Evolutionary conservation across 37 sponge, comb jelly and placozoan species (phyloP), one percentile per base, ranked within the genome.

Genomic region (Theonella swinhoei): DNA sequence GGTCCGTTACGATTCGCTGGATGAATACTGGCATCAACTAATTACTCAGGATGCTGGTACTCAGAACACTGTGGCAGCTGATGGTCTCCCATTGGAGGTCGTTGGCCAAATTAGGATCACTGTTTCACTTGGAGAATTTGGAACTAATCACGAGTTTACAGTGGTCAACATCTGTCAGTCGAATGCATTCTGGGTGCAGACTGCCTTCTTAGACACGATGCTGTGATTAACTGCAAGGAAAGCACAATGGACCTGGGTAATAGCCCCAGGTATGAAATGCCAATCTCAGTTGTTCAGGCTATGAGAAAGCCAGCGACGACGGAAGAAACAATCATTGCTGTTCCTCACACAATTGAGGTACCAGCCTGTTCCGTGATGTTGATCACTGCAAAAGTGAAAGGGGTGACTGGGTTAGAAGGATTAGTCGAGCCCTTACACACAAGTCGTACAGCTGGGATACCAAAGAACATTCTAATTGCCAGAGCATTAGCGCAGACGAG

Each of bases 101-200:
- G 39, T 29, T 65, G 66, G 80, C 19, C 68, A 79, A 41, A 66
- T 66, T 37, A 79, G 19, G 23, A n/a, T 79, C 8, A 22, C 39
- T 39, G 41, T 79, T 1, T 41, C 80, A 9, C 68, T 79, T n/a
- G 80, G 68, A 34, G 24, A 28, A n/a, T 64, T 79, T 39, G 28
- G 17, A 20, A 28, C 39, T 79, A 68, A 79, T 8, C 68, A 79
- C 11, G 67, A 64, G 40, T 79, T 79, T 30, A 19, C 39, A 38
- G 80, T 79, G 35, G 69, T 37, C 24, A 19, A 23, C 19, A 79
- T 42, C 68, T 79, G 28, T 29, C 80, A 11, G 80, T 79, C 25
- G 80, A 79, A 28, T 79, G 80, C 34, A 29, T 79, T 36, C 68
- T 79, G 33, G 80, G 80, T 9, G 68, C 68, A 14, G 68, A 79